These are phyloP conservation scores for Sclerurus mexicanus DNA, from an alignment of 2,113 vertebrate genomes.

Conservation along the genomic window DNA sequence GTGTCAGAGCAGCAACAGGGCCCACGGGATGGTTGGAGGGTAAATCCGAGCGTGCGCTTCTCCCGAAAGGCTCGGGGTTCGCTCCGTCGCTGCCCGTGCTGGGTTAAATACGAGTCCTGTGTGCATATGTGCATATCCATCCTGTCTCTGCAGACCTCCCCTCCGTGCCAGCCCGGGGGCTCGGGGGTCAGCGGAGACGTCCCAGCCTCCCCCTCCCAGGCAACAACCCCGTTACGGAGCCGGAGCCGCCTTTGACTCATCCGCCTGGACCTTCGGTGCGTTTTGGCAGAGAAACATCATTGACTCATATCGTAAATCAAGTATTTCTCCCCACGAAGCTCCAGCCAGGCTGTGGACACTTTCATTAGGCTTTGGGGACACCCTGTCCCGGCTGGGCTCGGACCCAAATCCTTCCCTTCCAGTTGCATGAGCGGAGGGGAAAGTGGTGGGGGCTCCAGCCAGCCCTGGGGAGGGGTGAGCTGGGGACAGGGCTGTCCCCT, in stretches of 20 bases:
- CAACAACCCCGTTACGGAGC: neutral
- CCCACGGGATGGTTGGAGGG: rapidly evolving
- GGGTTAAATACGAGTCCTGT: neutral
- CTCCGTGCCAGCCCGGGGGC: neutral
- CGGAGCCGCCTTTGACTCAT: conserved; percentile 41
- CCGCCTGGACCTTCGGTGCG: neutral
- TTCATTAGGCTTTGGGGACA: conserved; percentile 21
- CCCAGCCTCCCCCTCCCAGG: neutral
- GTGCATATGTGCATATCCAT: rapidly evolving
- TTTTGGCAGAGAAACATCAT: conserved; percentile 38
- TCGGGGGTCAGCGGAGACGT: neutral
- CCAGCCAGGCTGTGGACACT: neutral
- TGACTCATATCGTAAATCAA: conserved; percentile 48
- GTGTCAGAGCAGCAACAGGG: neutral
- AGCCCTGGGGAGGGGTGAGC: rapidly evolving
- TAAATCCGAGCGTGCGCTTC: neutral
- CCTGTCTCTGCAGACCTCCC: neutral
- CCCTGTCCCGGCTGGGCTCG: neutral
- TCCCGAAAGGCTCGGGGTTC: neutral
- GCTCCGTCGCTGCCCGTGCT: neutral
- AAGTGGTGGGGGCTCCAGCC: neutral
- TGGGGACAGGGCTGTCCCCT: neutral
- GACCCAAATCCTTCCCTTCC: neutral
- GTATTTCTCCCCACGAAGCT: neutral
- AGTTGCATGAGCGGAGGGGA: neutral